Base-by-base conservation (phyloP, 37 sponge, comb jelly and placozoan species). In the Theonella swinhoei region DNA sequence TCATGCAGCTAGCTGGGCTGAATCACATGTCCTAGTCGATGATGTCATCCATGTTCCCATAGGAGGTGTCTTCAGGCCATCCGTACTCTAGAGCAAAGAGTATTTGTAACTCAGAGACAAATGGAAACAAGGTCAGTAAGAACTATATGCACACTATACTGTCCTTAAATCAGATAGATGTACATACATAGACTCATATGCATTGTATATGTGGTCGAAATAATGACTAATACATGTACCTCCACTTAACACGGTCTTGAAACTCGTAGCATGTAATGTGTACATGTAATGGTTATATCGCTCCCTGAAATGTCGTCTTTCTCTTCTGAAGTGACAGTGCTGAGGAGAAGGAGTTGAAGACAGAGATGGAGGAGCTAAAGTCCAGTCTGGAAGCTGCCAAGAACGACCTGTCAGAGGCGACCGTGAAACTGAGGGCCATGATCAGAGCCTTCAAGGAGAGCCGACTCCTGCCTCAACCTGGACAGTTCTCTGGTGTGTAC, bases 371-470 rank as follows among this genome's bases (percentile, higher is more conserved):
- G 30, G 74, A 81, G 22, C 66, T 88, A 68, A 84, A 94, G 74
- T 25, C 64, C 1, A 69, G 83, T 30, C 70, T 94, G 54, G 47
- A 69, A 0, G 28, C 54, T 22, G 87, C 87, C 36, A 94, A 94
- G 67, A 81, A 83, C 54, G 80, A 87, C 5, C 83, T 94, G 33
- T 62, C 84, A 25, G 69, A 36, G 14, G 85, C 84, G 34, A 83
- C 84, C 58, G 23, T 90, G 67, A 83, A 87, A 25, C 89, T 94
- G 61, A 86, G 90, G 28, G 70, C 83, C 1, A 82, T 87, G 70
- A 90, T 94, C 70, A 87, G 85, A 59, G 80, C 85, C 58, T 88
- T 85, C 82, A 94, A 88, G 74, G 89, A 94, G 58, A 82, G 74
- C 35, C 79, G 78, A 60, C 70, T 88, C 65, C 36, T 63, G 65